These are phyloP conservation scores for Lordiphosa fenestrarum DNA, from an alignment of 2,888 invertebrate genomes.

Conservation along the genomic window DNA sequence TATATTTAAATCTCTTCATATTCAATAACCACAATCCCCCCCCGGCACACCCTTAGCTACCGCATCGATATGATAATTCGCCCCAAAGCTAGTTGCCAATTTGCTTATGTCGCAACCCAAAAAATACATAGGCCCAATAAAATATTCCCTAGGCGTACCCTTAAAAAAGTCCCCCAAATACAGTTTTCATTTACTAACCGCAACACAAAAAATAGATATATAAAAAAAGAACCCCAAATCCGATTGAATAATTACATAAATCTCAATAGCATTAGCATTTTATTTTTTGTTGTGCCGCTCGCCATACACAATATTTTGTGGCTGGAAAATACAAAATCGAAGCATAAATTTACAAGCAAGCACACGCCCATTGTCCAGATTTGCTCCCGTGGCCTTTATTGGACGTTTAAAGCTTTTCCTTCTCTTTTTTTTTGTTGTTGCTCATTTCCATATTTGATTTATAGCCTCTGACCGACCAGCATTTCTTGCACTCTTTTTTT, in stretches of 20 bases:
- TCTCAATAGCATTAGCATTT: constrained; percentile 67
- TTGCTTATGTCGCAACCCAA: constrained; percentile 13
- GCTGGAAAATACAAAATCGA: constrained; percentile 50
- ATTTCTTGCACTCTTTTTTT: constrained; percentile 15
- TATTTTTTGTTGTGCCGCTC: constrained; percentile 19
- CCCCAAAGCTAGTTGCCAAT: constrained; percentile 14
- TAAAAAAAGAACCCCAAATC: constrained; percentile 38
- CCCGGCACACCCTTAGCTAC: too few relatives aligned
- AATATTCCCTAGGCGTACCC: constrained; percentile 33
- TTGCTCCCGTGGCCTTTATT: constrained; percentile 51
- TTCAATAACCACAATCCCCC: background rate
- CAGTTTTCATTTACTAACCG: constrained; percentile 52
- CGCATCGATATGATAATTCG: too few relatives aligned
- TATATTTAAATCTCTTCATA: too few relatives aligned
- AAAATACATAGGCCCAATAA: constrained; percentile 18
- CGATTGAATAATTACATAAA: constrained; percentile 75
- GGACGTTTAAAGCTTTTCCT: constrained; percentile 71
- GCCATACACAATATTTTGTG: constrained; percentile 35
- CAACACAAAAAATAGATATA: constrained; percentile 20
- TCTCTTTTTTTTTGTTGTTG: constrained; percentile 18
- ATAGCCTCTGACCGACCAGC: constrained; percentile 43
- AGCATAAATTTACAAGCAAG: constrained; percentile 74
- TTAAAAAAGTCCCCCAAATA: constrained; percentile 34
- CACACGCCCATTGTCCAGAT: constrained; percentile 37
- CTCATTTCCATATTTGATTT: constrained; percentile 72